A percentile compares a stretch with the other conserved stretches of the same genome.
These are phyloP conservation scores for Melanotaenia trifasciata DNA, from an alignment of 2,797 vertebrate species.

Conservation along the genomic window DNA sequence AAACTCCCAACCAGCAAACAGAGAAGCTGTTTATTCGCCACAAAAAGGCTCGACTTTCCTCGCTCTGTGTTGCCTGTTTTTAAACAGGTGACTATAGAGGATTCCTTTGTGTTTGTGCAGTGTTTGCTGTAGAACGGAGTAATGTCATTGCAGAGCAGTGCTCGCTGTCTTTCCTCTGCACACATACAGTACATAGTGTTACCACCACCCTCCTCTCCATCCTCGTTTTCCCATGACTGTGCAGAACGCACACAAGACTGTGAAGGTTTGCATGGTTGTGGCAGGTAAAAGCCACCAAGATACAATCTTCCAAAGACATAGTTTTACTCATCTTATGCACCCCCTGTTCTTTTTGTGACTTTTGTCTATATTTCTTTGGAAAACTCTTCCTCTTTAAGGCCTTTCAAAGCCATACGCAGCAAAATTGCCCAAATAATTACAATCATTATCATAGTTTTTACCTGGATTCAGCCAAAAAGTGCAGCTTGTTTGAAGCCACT, in stretches of 20 bases:
- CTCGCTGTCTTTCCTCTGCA: not conserved
- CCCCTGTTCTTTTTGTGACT: not conserved
- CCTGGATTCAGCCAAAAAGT: no score
- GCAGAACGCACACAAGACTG: slow-evolving; percentile 52
- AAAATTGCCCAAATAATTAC: no score
- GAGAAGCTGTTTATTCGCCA: slow-evolving; percentile 1
- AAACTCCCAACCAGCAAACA: slow-evolving; percentile 1
- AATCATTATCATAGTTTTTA: no score
- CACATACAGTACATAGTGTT: slow-evolving; percentile 15
- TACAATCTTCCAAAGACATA: not conserved
- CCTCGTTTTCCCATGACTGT: slow-evolving; percentile 40
- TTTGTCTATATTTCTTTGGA: not conserved
- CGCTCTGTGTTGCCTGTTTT: not conserved
- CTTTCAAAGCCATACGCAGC: not conserved
- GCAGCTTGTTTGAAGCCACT: not conserved
- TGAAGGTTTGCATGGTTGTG: slow-evolving; percentile 38
- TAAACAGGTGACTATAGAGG: not conserved
- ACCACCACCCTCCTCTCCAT: slow-evolving; percentile 16
- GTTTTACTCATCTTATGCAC: not conserved
- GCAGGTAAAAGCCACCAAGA: slow-evolving; percentile 27
- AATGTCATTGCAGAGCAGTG: not conserved
- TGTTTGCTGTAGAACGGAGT: not conserved
- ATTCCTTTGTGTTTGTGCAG: not conserved
- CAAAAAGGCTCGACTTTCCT: not conserved
- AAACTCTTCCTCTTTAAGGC: not conserved